Evolutionary conservation across 1,140 invertebrate genomes (phyloP).

Genomic region (Lepidostoma basale): DNA sequence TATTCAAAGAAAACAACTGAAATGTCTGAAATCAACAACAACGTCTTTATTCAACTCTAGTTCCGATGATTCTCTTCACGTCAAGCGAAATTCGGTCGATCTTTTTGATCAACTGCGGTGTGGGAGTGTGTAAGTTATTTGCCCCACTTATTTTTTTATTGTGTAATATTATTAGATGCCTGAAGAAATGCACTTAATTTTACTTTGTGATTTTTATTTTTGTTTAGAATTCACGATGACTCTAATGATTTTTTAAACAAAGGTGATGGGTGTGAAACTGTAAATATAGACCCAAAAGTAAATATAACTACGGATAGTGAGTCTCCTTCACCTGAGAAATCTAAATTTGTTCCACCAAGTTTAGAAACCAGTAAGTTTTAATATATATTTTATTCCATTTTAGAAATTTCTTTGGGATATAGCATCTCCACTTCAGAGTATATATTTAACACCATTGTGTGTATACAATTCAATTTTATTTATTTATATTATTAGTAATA

Average conservation of each 20-base stretch:
- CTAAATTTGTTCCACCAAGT: neutral
- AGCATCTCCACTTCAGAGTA: too few relatives aligned
- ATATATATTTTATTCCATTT: neutral
- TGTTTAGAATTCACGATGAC: too few relatives aligned
- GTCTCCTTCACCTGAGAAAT: neutral
- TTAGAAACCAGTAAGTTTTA: neutral
- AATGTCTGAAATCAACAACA: neutral
- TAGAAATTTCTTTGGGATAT: too few relatives aligned
- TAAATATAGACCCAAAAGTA: neutral
- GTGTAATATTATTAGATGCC: too few relatives aligned
- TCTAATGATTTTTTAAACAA: too few relatives aligned
- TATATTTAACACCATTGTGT: too few relatives aligned
- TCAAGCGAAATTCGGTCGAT: conserved; percentile 25
- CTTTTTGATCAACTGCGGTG: conserved; percentile 24
- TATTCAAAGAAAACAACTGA: neutral
- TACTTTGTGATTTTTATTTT: too few relatives aligned
- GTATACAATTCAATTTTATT: too few relatives aligned
- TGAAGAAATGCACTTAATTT: too few relatives aligned
- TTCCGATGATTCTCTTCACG: conserved; percentile 27
- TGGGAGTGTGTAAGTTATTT: conserved; percentile 15
- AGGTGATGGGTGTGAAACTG: too few relatives aligned
- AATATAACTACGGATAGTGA: conserved; percentile 14
- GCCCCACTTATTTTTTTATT: neutral
- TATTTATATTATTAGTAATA: too few relatives aligned
- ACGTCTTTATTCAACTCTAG: neutral